These are phyloP conservation scores for Sebastes diploproa DNA, from an alignment of 2,797 vertebrate genomes.

Conservation along the genomic window DNA sequence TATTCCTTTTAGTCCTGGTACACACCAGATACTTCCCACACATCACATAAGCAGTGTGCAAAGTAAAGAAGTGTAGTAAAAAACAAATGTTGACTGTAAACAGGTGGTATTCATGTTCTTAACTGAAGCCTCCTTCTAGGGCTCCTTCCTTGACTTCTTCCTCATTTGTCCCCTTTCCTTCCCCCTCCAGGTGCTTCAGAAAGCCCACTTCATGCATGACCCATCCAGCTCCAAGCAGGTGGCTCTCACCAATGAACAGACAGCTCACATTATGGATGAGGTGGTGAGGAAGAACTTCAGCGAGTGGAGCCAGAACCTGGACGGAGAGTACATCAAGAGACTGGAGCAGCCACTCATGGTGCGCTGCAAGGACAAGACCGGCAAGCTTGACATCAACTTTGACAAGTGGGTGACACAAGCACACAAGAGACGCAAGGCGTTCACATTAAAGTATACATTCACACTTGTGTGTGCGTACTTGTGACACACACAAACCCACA, in stretches of 20 bases:
- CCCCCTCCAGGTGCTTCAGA: conserved; percentile 75
- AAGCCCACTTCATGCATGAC: conserved; percentile 71
- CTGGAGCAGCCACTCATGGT: conserved; percentile 84
- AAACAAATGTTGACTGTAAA: background rate
- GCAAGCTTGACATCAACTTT: conserved; percentile 87
- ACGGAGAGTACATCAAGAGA: conserved; percentile 75
- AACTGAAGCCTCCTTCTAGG: background rate
- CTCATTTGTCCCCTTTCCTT: background rate
- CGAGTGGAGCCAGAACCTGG: conserved; percentile 75
- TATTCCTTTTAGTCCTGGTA: background rate
- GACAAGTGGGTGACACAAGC: conserved; percentile 79
- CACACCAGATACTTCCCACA: background rate
- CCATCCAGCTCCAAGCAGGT: conserved; percentile 75
- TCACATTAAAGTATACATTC: background rate
- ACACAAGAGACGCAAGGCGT: background rate
- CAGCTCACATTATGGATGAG: conserved; percentile 83
- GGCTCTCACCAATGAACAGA: conserved; percentile 67
- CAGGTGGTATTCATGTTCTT: background rate
- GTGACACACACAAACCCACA: background rate
- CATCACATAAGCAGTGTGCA: background rate
- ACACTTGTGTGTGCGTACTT: background rate
- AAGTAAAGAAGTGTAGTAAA: background rate
- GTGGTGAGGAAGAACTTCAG: conserved; percentile 72
- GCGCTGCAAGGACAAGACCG: conserved; percentile 71
- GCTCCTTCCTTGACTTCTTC: background rate